Base-by-base conservation (phyloP, 2,113 vertebrate genomes). In the Dissostichus mawsoni region DNA sequence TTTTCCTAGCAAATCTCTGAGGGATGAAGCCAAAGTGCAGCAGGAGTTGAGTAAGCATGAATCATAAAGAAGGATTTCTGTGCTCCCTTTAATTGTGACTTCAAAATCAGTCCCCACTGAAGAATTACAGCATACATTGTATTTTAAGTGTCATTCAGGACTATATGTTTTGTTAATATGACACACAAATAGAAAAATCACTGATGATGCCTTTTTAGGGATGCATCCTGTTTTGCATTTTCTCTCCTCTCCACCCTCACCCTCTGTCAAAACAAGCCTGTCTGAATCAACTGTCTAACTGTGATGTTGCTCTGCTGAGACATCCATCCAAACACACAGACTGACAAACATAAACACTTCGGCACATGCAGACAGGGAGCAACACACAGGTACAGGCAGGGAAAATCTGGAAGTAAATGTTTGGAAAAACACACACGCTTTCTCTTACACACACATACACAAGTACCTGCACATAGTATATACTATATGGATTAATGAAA, bases 211-310 rank as follows among this genome's bases (percentile, higher is more conserved):
- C 20, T 85, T 81, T 85, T 82, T 68, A 57, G 57, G 72, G 55
- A 59, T 66, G 56, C 59, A 67, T 78, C 75, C 66, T 75, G 69
- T 80, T 82, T 10, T 73, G 75, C 51, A 53, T 50, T 79, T 48
- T 70, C 72, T 57, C 74, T 67, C 47, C 65, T 47, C 65, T 65
- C 76, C 64, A 3, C 47, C 23, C 17, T 56, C 64, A 45, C 65
- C 81, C 64, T 59, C 81, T 76, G 76, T 91, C 89, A 90, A 57
- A 84, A 79, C 36, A 64, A 83, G 82, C 87, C 77, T 73, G 80
- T 84, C 89, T 88, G 89, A 90, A 81, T 87, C 85, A 80, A 87
- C 79, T 86, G 68, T 86, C 86, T 83, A 80, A 87, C 79, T 86
- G 68, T 86, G 84, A 87, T 90, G 87, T 75, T 79, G 74, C 76